Conservation (phyloP, 2,113 vertebrate species). For the Grantiella picta region DNA sequence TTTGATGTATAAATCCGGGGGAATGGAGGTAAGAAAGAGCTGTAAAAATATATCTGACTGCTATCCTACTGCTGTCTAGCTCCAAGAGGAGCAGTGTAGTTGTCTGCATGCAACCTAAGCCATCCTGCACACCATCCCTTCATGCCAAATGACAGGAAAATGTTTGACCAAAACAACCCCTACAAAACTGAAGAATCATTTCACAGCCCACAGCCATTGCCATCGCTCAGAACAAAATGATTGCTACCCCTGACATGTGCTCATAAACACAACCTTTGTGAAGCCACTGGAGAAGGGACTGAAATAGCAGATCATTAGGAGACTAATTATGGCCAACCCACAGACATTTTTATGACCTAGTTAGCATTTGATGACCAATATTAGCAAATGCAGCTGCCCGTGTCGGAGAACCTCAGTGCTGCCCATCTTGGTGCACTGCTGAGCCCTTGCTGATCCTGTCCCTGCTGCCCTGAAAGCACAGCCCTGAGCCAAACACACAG, state of each 20-base stretch:
- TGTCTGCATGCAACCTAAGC: neutral
- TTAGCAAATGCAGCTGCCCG: accelerated
- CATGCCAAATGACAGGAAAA: neutral
- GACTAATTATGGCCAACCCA: neutral
- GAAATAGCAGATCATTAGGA: neutral
- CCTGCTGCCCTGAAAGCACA: neutral
- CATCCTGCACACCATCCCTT: neutral
- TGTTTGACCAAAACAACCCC: neutral
- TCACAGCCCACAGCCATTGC: neutral
- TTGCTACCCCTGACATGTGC: neutral
- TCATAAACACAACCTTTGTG: neutral
- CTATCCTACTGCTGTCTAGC: neutral
- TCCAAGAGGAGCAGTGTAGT: neutral
- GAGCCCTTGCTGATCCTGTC: neutral
- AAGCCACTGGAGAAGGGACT: neutral
- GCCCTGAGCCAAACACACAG: neutral
- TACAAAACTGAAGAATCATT: neutral
- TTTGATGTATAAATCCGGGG: neutral
- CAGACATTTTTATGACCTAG: neutral
- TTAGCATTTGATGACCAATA: neutral
- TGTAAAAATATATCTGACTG: neutral
- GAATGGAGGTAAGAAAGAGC: neutral
- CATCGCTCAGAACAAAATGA: neutral
- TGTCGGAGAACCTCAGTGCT: neutral
- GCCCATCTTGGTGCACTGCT: neutral